Conservation (phyloP, 2,797 vertebrate species). For the Numenius phaeopus region DNA sequence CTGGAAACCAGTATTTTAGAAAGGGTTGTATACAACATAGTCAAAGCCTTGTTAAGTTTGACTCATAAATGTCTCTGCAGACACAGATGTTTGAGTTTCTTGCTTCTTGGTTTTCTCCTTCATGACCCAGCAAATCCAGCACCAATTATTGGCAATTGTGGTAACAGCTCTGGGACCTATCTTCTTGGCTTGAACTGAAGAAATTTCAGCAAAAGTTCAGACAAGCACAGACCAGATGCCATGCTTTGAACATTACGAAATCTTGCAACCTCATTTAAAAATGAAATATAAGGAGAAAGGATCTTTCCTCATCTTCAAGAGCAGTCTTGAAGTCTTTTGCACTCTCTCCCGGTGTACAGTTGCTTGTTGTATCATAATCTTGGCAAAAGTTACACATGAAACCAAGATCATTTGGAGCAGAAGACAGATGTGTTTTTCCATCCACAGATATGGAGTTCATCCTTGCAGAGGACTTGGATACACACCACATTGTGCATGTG, state of each 20-base stretch:
- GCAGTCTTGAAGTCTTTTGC: background rate
- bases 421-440: background rate
- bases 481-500: background rate
- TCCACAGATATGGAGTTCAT: background rate
- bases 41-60: background rate
- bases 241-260: background rate
- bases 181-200: background rate
- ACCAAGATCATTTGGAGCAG: background rate
- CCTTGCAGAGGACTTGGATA: background rate
- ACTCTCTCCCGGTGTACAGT: background rate
- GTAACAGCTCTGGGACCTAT: background rate
- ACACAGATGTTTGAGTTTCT: background rate
- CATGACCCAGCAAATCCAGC: background rate
- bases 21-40: background rate
- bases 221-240: constrained; percentile 15
- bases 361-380: background rate
- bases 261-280: constrained; percentile 10
- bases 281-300: background rate
- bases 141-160: background rate
- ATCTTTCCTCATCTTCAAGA: background rate
- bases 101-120: background rate
- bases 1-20: background rate
- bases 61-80: background rate
- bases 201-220: constrained; percentile 24
- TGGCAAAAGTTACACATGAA: background rate